Evolutionary conservation across 2,888 invertebrate genomes (phyloP), one percentile per base, ranked within the genome.

Genomic region (Galerucella pusilla): DNA sequence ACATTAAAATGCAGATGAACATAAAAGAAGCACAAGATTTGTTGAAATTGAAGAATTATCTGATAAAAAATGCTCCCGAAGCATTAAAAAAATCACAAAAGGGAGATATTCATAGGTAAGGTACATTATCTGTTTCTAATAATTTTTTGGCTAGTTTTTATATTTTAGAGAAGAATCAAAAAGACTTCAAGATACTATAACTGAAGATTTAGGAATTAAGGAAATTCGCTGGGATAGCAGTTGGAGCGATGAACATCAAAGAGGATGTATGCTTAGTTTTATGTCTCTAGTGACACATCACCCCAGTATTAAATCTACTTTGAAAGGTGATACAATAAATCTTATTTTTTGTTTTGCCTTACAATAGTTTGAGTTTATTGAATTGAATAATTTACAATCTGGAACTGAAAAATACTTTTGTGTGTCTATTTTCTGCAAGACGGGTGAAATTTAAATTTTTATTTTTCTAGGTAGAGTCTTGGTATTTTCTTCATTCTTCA

Each of bases 191-290:
- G 88, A 90, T 65, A 87, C 89, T 68, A 89, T 96, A 60, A 90
- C 91, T 82, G 84, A 90, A 61, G 85, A 88, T 80, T 88, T 93
- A 68, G 89, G 90, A 46, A 84, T 94, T 14, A 88, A 88, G 54
- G 90, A 92, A 78, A 90, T 94, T 3, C 87, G 90, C 35, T 96
- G 95, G 90, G 96, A 96, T 81, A 94, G 94, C 83, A 96, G 96
- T 11, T 96, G 96, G 96, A 95, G 96, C 84, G 92, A 94, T 74
- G 93, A 94, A 81, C 97, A 97, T 85, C 96, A 96, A 83, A 90
- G 96, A 82, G 97, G 97, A n/a, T 96, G 96, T 83, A 89, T 98
- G 4, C 93, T 94, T 83, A 95, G 96, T 78, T 92, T 98, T 61
- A 92, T 92, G 77, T 91, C 94, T 1, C 88, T 97, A 63, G 91